Evolutionary conservation across 2,113 vertebrate genomes (phyloP).

Genomic region (Euleptes europaea): DNA sequence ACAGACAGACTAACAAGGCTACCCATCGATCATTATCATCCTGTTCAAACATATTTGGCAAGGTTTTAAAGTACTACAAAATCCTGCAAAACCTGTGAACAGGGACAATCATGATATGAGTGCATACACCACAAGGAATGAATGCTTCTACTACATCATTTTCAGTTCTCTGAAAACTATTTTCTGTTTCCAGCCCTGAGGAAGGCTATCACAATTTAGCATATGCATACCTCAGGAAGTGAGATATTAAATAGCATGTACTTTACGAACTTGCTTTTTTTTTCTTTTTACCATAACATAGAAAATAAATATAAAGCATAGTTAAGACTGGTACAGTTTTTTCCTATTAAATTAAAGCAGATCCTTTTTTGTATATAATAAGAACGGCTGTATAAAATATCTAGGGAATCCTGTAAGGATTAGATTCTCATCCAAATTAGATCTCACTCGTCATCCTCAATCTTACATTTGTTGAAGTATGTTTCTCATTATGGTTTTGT

Average conservation of each 20-base stretch:
- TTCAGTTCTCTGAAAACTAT: background rate
- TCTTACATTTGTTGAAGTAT: slow-evolving; percentile 62
- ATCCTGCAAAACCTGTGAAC: no score
- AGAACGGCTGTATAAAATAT: slow-evolving; percentile 26
- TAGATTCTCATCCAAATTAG: slow-evolving; percentile 51
- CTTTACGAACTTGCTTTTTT: background rate
- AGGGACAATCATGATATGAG: background rate
- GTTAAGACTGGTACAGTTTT: background rate
- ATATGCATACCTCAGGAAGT: background rate
- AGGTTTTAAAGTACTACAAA: background rate
- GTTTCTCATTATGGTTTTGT: slow-evolving; percentile 67
- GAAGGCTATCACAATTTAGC: background rate
- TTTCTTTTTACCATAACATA: background rate
- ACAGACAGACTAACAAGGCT: no score
- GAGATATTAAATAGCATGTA: background rate
- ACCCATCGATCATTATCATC: no score
- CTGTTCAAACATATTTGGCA: background rate
- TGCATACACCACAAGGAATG: background rate
- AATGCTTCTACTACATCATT: background rate
- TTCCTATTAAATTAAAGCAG: slow-evolving; percentile 16
- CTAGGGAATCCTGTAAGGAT: slow-evolving; percentile 15
- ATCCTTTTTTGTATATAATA: slow-evolving; percentile 11
- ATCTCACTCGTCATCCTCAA: slow-evolving; percentile 49
- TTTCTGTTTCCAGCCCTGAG: background rate
- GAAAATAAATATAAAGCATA: slow-evolving; percentile 4